Conservation (phyloP, 2,888 invertebrate species). For the Monopis laevigella region DNA sequence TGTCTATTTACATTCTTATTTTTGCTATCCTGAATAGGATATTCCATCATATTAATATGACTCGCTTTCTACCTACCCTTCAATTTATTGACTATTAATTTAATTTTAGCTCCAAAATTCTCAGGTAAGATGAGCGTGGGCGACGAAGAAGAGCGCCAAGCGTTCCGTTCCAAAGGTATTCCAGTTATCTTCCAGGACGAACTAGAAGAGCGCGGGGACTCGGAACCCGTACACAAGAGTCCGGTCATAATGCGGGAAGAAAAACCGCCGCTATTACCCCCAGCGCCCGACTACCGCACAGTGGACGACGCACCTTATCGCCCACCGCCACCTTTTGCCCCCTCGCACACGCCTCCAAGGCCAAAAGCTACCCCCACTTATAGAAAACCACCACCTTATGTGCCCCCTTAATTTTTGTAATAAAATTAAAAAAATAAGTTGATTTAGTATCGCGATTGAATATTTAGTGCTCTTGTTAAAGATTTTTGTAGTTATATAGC, state of each 20-base stretch:
- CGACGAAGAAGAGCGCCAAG: conserved; percentile 83
- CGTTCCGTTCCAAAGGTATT: conserved; percentile 84
- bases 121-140: conserved; percentile 75
- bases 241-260: conserved; percentile 96
- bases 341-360: conserved; percentile 77
- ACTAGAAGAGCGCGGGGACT: conserved; percentile 90
- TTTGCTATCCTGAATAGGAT: too few relatives aligned
- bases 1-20: too few relatives aligned
- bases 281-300: conserved; percentile 73
- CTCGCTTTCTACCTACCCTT: background rate
- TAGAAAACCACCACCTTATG: conserved; percentile 96
- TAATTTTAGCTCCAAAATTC: conserved; percentile 19
- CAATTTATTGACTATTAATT: conserved; percentile 9
- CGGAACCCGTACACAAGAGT: conserved; percentile 87
- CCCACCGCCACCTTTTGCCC: conserved; percentile 87
- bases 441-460: too few relatives aligned
- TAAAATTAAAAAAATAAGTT: too few relatives aligned
- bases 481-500: too few relatives aligned
- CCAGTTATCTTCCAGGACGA: conserved; percentile 98
- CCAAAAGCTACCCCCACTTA: conserved; percentile 91
- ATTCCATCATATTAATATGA: too few relatives aligned
- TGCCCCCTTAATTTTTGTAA: conserved; percentile 98
- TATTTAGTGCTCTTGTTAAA: too few relatives aligned
- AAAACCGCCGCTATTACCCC: conserved; percentile 90
- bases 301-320: conserved; percentile 81